Evolutionary conservation across 2,888 invertebrate species (phyloP).

Genomic region (Drosophila yooni): DNA sequence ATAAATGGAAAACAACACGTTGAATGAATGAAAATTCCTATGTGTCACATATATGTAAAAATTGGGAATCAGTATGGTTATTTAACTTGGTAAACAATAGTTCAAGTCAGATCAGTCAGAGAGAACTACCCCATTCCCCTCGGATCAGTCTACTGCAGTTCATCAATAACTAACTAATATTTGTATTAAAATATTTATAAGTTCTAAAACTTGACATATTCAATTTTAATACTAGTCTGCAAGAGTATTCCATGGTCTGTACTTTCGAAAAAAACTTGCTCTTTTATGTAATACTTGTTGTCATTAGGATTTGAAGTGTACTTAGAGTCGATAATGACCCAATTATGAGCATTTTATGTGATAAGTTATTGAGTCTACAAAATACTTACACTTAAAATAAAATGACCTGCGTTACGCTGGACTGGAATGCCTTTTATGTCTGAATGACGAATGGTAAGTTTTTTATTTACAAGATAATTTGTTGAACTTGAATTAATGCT

Average conservation of each 20-base stretch:
- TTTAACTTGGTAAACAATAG: background rate
- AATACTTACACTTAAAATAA: background rate
- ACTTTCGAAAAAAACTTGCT: background rate
- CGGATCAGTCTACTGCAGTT: background rate
- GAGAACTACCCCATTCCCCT: too few species aligned
- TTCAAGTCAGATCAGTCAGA: too few species aligned
- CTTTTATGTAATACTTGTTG: background rate
- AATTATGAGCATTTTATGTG: conserved; percentile 2
- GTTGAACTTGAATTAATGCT: background rate
- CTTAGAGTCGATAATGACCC: conserved; percentile 23
- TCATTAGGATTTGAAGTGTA: background rate
- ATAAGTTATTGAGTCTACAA: background rate
- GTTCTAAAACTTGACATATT: background rate
- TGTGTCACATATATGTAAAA: background rate
- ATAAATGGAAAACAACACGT: background rate
- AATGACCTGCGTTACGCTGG: background rate
- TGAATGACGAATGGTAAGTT: background rate
- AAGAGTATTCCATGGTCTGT: background rate
- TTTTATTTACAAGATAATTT: background rate
- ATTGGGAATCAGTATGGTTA: background rate
- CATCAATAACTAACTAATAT: background rate
- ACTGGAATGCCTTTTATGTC: background rate
- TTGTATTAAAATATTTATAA: background rate
- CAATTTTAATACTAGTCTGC: background rate
- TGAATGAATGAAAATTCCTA: background rate